Base-by-base conservation (phyloP, 2,888 invertebrate genomes). In the Hoplodrina blanda region DNA sequence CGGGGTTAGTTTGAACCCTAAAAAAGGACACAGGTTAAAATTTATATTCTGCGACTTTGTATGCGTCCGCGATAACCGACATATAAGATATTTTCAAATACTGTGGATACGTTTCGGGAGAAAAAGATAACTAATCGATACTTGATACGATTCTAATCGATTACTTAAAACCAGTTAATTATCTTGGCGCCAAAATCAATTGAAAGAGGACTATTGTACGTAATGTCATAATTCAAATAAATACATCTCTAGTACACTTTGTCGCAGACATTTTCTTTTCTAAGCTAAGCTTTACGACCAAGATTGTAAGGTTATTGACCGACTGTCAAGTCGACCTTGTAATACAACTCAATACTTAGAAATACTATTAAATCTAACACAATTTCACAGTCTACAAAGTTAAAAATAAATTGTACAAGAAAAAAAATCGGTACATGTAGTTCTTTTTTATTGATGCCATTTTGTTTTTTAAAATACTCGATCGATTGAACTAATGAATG, bases 301-400 rank as follows among this genome's bases (percentile, higher is more conserved):
- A 37, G 64, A 67, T 66, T 59, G 54, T 67, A 52, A 69, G 81
- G 80, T 80, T 56, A 69, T 69, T 64, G 81, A 78, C 81, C 81
- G 67, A 63, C 73, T 59, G 44, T 37, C 63, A 49, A 67, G 15
- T 30, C 64, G 78, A 65, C 78, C 80, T 80, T 81, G 81, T 70
- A 70, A 63, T 62, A 69, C 52, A 62, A 66, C 54, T 79, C 54
- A 37, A 62, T 74, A 67, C 79, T 46, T 57, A 57, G 79, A 79
- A 78, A 57, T 78, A 64, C 46, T 70, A 62, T 76, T 60, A 66
- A 66, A 75, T 78, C 66, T 63, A 33, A 49, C 30, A 60, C 69
- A 78, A 73, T 77, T 74, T 74, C 69, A 61, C 60, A 79, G 65
- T 79, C 75, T 69, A 63, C 55, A 61, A 61, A 19, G 20, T 44